phyloP scores from a whole-genome alignment of 2,113 vertebrate species.

The Rattus norvegicus region GRCr8 NC_086037.1:59189501-59190000 shows the following conservation, averaged over 20 bases:
- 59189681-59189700: neutral
- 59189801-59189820: neutral
- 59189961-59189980: neutral
- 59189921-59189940: neutral
- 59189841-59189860: neutral
- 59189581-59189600: neutral
- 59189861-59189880: neutral
- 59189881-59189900: neutral
- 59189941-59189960: neutral
- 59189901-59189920: neutral
- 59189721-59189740: neutral
- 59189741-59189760: neutral
- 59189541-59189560: neutral
- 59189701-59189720: neutral
- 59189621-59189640: neutral
- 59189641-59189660: neutral
- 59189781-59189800: neutral
- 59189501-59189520: neutral
- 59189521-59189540: rapidly evolving
- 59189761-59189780: neutral
- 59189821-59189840: neutral
- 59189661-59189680: neutral
- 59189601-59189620: neutral
- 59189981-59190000: slow-evolving; percentile 32
- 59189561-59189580: neutral